Percentiles rank a stretch among this genome's conserved stretches.
phyloP scores from a whole-genome alignment of 2,113 vertebrate genomes.

The Abramis brama region DNA sequence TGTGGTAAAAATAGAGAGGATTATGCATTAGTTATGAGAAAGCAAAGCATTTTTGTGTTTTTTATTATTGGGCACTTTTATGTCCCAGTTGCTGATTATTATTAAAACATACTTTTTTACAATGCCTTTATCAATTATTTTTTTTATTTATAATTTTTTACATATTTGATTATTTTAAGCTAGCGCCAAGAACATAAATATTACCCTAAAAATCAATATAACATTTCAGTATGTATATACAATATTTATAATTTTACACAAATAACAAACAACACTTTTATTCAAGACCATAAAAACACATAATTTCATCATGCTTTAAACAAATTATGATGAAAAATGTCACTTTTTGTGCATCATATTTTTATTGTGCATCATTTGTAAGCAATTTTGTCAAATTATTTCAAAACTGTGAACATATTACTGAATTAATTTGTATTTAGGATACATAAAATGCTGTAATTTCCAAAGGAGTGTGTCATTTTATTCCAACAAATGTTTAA shows the following conservation, averaged over 20 bases:
- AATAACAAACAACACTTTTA: no score
- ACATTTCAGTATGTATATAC: no score
- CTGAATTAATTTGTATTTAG: background rate
- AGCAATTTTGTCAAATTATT: background rate
- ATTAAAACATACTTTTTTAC: background rate
- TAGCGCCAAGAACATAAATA: background rate
- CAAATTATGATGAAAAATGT: no score
- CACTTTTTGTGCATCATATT: no score
- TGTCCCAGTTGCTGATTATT: background rate
- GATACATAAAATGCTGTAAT: background rate
- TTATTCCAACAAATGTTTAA: background rate
- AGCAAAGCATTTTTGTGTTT: background rate
- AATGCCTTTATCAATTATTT: background rate
- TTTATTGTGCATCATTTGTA: no score
- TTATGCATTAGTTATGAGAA: conserved; percentile 6
- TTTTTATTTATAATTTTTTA: background rate
- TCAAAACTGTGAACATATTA: background rate
- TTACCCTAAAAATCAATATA: background rate
- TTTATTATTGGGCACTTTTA: background rate
- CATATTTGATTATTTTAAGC: background rate
- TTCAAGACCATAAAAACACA: no score
- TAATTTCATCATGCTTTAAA: no score
- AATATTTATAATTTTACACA: no score
- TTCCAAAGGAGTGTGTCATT: background rate
- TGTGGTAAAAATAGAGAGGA: no score